A percentile compares a stretch with the other conserved stretches of the same genome.
Evolutionary conservation across 2,113 vertebrate genomes (phyloP).

Genomic region (human): DNA sequence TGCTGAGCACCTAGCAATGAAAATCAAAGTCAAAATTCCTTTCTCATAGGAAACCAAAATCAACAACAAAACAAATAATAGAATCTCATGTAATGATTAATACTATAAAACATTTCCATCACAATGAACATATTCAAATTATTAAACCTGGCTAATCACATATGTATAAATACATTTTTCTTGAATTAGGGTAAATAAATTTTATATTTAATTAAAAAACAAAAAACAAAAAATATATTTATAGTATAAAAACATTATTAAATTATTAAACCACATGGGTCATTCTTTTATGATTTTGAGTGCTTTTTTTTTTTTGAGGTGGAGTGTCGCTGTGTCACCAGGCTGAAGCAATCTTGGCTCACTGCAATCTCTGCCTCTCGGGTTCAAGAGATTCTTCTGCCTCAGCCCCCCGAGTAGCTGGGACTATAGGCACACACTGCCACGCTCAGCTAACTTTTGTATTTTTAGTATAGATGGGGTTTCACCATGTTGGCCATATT

Average conservation of each 20-base stretch:
- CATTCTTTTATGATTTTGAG: not conserved
- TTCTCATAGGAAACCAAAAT: not conserved
- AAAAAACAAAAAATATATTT: too few relatives aligned
- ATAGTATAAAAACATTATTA: not conserved
- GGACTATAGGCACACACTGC: too few relatives aligned
- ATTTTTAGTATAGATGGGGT: too few relatives aligned
- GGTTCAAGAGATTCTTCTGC: too few relatives aligned
- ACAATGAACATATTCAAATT: not conserved
- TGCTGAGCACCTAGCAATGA: not conserved
- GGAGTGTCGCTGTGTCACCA: too few relatives aligned
- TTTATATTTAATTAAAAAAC: not conserved
- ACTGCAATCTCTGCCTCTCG: too few relatives aligned
- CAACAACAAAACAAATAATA: not conserved
- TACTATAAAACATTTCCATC: not conserved
- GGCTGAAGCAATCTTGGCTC: too few relatives aligned
- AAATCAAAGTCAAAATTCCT: not conserved
- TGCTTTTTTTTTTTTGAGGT: not conserved
- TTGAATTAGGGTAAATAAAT: not conserved
- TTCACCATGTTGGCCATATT: not conserved
- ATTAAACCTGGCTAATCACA: not conserved
- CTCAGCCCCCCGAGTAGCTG: too few relatives aligned
- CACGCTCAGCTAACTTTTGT: too few relatives aligned
- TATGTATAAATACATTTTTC: not conserved
- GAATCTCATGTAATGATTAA: not conserved
- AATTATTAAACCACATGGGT: not conserved